Percentiles rank a stretch among this genome's conserved stretches.
Conservation (phyloP, 2,888 invertebrate species). For the Stegophylla sp. region DNA sequence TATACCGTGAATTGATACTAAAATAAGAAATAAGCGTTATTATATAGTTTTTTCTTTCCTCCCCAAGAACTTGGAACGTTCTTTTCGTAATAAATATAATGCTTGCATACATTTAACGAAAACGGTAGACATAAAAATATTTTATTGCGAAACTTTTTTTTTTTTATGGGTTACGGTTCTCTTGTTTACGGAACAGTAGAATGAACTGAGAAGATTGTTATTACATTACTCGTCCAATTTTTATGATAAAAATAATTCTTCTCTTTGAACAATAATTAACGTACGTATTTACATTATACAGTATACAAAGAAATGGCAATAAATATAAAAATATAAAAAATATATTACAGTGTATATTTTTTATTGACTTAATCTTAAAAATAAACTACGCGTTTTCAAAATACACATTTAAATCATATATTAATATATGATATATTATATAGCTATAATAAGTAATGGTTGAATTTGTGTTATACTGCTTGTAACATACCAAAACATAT, state of each 20-base stretch:
- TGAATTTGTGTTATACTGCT: too few species aligned
- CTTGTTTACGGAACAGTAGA: neutral
- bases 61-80: neutral
- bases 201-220: neutral
- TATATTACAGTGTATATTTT: too few species aligned
- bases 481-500: too few species aligned
- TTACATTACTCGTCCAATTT: neutral
- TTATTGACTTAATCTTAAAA: too few species aligned
- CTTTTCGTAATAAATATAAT: slow-evolving; percentile 16
- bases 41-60: neutral
- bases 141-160: slow-evolving; percentile 30
- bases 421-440: too few species aligned
- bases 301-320: too few species aligned
- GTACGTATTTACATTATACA: too few species aligned
- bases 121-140: slow-evolving; percentile 13
- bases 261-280: neutral
- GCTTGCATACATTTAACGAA: slow-evolving; percentile 1
- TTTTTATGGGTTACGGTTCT: slow-evolving; percentile 2
- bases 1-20: neutral
- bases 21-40: neutral
- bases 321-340: too few species aligned
- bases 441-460: too few species aligned
- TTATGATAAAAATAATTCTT: neutral
- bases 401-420: too few species aligned
- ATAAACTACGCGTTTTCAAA: too few species aligned